Evolutionary conservation across 2,888 invertebrate genomes (phyloP), one percentile per base, ranked within the genome.

Genomic region (Eupithecia dodoneata): DNA sequence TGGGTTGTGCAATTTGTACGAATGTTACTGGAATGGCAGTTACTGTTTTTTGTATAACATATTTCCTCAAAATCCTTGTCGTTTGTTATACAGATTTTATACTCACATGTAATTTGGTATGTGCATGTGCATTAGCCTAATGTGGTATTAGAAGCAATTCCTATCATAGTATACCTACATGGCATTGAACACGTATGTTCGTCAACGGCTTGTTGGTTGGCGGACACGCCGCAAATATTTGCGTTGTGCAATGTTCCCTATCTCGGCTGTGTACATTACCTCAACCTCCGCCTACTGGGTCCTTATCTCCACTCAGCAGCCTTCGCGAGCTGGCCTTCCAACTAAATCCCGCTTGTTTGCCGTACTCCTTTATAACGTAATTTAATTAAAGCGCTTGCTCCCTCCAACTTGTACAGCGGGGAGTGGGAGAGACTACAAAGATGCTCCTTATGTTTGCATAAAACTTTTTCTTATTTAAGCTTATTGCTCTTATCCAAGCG

Each of bases 251-350:
- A 89, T 87, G 87, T 85, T 87, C 83, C 85, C 87, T 92, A 91
- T 92, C 90, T 90, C 82, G 80, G 77, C 78, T 91, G 87, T 91
- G 89, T 92, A 92, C 88, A 88, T 87, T 89, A 87, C 87, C 86
- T 89, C 87, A 87, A 86, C 86, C 87, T 88, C 87, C 87, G 87
- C 86, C 87, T 87, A 85, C 87, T 85, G 82, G 81, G 83, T 86
- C 86, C 90, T 93, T 93, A 94, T 93, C 93, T 91, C 77, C 81
- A 82, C 83, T 86, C 83, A 85, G 85, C 92, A 91, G 90, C 85
- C 88, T 86, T 86, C 81, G 82, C 81, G 81, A 82, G 86, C 85
- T 86, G 87, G 86, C 87, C 86, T 87, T 87, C 83, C 82, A 81
- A 88, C 88, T 89, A 86, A 89, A 88, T 87, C 87, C 87, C 85